A percentile compares a stretch with the other conserved stretches of the same genome.
These are phyloP conservation scores for Halcyon senegalensis DNA, from an alignment of 2,113 vertebrate genomes.

Conservation along the genomic window DNA sequence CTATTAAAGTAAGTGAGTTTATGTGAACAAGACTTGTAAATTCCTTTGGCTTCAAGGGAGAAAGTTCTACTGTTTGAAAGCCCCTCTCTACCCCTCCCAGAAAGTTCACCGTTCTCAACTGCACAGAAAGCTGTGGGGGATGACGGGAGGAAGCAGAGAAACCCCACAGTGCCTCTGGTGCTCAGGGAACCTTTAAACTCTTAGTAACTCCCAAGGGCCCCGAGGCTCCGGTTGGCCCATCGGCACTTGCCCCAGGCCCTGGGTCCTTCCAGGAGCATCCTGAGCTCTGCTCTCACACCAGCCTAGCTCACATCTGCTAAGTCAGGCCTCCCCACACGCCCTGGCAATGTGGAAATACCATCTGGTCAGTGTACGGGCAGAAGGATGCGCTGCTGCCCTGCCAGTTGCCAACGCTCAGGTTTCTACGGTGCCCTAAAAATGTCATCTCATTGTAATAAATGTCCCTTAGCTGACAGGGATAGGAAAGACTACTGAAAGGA, in stretches of 20 bases:
- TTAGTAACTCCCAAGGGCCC: not conserved
- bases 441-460: not conserved
- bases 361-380: not conserved
- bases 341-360: not conserved
- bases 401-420: not conserved
- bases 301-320: not conserved
- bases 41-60: not conserved
- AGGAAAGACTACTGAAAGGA: not conserved
- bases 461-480: not conserved
- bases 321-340: not conserved
- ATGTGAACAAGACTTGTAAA: not conserved
- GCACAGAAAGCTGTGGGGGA: not conserved
- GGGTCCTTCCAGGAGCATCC: not conserved
- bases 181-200: not conserved
- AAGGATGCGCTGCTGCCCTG: not conserved
- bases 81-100: not conserved
- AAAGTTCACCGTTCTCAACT: not conserved
- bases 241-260: not conserved
- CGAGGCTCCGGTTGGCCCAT: not conserved
- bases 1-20: not conserved
- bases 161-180: not conserved
- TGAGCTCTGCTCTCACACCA: accelerated
- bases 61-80: not conserved
- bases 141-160: not conserved
- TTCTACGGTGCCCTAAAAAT: not conserved